Conservation (phyloP, 2,888 invertebrate genomes). For the Tortrix viridana region DNA sequence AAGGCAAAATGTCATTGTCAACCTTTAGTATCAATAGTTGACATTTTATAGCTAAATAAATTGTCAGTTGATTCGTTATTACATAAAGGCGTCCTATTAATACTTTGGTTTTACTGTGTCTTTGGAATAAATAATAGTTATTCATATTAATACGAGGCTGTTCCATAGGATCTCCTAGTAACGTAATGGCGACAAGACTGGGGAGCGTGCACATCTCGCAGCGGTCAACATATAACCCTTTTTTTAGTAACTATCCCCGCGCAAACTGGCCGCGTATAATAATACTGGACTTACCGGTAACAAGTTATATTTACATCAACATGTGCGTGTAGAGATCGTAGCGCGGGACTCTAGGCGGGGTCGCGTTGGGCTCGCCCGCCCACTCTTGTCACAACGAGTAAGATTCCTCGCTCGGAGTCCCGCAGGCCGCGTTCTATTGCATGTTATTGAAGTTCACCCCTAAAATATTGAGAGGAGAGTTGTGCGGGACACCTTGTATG, state of each 20-base stretch:
- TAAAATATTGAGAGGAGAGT: conserved; percentile 88
- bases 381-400: conserved; percentile 76
- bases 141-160: no score
- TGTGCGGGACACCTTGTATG: conserved; percentile 85
- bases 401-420: conserved; percentile 57
- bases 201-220: no score
- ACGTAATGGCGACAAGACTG: no score
- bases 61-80: no score
- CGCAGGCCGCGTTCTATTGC: conserved; percentile 85
- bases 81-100: no score
- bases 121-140: no score
- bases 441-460: conserved; percentile 91
- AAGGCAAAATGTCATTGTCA: no score
- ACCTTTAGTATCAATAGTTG: no score
- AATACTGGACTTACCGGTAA: conserved; percentile 29
- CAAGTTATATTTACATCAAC: conserved; percentile 54
- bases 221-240: no score
- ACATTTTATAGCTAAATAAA: no score
- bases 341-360: conserved; percentile 41
- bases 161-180: no score
- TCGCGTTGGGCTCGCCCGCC: conserved; percentile 54
- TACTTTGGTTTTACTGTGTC: no score
- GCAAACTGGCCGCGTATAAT: conserved; percentile 13
- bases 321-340: conserved; percentile 59
- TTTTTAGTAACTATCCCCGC: background rate